Evolutionary conservation across 2,888 invertebrate genomes (phyloP).

Genomic region (Eulithis testata): DNA sequence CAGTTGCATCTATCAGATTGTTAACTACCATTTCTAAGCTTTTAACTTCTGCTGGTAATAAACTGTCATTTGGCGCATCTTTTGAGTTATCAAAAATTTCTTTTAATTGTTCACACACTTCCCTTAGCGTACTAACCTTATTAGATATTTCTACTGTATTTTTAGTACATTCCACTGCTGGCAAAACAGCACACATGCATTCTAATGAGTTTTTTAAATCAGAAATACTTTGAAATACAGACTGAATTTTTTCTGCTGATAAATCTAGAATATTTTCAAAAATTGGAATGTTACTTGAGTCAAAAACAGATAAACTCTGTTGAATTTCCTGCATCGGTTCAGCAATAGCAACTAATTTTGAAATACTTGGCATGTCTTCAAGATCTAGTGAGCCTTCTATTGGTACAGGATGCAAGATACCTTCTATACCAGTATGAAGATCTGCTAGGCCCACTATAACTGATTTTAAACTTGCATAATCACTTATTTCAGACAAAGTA

Average conservation of each 20-base stretch:
- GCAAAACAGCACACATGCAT: slow-evolving; percentile 61
- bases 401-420: slow-evolving; percentile 66
- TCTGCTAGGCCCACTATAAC: slow-evolving; percentile 60
- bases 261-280: slow-evolving; percentile 70
- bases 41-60: slow-evolving; percentile 44
- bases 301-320: slow-evolving; percentile 67
- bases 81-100: slow-evolving; percentile 54
- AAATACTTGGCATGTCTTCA: slow-evolving; percentile 48
- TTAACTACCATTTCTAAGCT: slow-evolving; percentile 55
- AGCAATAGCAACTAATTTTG: slow-evolving; percentile 65
- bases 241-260: slow-evolving; percentile 64
- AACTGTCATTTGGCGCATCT: slow-evolving; percentile 22
- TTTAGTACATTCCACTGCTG: slow-evolving; percentile 63
- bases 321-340: slow-evolving; percentile 71
- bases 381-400: slow-evolving; percentile 65
- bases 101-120: slow-evolving; percentile 63
- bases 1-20: slow-evolving; percentile 60
- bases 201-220: slow-evolving; percentile 67
- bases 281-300: slow-evolving; percentile 70
- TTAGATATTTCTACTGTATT: slow-evolving; percentile 67
- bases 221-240: slow-evolving; percentile 60
- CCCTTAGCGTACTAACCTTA: slow-evolving; percentile 60
- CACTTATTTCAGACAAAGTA: slow-evolving; percentile 67
- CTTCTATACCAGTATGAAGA: slow-evolving; percentile 64
- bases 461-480: slow-evolving; percentile 67